Evolutionary conservation across 1,140 invertebrate species (phyloP).

Genomic region (Oreohelix idahoensis): DNA sequence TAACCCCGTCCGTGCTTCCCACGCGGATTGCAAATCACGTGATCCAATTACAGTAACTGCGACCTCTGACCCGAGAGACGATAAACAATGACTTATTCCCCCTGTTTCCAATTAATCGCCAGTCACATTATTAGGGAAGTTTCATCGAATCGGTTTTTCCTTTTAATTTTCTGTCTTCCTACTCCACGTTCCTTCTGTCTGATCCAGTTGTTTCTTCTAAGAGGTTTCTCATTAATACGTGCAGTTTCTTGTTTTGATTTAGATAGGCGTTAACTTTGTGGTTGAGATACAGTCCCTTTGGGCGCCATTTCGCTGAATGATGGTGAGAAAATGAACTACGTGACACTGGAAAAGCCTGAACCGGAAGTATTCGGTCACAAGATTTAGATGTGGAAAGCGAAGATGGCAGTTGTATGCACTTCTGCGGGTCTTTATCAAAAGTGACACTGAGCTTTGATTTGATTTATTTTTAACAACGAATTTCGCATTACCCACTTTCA

Average conservation of each 20-base stretch:
- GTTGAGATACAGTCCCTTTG: background rate
- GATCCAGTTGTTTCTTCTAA: background rate
- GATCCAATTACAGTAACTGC: slow-evolving; percentile 36
- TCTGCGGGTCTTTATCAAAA: too few relatives aligned
- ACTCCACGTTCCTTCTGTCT: background rate
- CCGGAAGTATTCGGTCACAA: background rate
- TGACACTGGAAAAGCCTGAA: background rate
- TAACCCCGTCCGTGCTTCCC: slow-evolving; percentile 19
- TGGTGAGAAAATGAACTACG: slow-evolving; percentile 6
- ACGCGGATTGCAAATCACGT: slow-evolving; percentile 34
- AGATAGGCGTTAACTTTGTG: background rate
- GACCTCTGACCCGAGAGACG: slow-evolving; percentile 18
- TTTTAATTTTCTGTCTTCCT: slow-evolving; percentile 7
- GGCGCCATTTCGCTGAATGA: background rate
- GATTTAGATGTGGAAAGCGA: background rate
- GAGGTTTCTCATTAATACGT: background rate
- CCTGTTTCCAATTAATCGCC: slow-evolving; percentile 34
- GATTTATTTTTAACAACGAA: too few relatives aligned
- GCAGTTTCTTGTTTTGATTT: slow-evolving; percentile 14
- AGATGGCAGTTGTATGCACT: too few relatives aligned
- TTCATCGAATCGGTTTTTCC: slow-evolving; percentile 25
- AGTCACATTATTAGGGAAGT: slow-evolving; percentile 5
- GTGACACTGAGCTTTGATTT: too few relatives aligned
- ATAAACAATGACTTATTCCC: slow-evolving; percentile 35
- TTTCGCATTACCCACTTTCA: too few relatives aligned